Conservation (phyloP, 2,797 vertebrate genomes). For the Danio jaintianensis region DNA sequence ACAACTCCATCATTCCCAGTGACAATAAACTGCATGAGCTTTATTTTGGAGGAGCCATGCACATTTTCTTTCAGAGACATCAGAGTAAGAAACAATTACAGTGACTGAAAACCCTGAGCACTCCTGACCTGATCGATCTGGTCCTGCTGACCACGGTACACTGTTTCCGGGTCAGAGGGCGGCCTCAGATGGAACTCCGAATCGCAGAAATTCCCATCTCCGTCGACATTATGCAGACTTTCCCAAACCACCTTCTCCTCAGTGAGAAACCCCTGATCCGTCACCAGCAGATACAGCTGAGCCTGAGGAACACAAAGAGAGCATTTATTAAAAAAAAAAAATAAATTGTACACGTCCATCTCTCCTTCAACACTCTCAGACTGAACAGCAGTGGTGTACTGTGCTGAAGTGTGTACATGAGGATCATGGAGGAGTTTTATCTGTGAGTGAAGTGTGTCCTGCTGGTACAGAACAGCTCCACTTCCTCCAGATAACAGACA, state of each 20-base stretch:
- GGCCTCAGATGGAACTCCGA: constrained; percentile 94
- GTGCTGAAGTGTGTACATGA: constrained; percentile 25
- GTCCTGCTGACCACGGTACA: constrained; percentile 96
- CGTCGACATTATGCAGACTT: constrained; percentile 97
- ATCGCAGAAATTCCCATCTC: constrained; percentile 97
- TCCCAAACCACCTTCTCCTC: constrained; percentile 99
- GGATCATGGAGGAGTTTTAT: constrained; percentile 48
- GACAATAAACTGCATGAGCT: not conserved
- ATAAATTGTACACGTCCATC: constrained; percentile 4
- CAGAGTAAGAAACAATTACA: not conserved
- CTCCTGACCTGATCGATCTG: constrained; percentile 96
- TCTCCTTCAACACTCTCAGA: constrained; percentile 25
- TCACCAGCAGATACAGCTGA: constrained; percentile 96
- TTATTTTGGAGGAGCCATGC: not conserved
- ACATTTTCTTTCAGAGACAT: not conserved
- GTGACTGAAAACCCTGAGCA: not conserved
- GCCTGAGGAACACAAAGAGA: constrained; percentile 77
- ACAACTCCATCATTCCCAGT: not conserved
- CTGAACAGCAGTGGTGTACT: not conserved
- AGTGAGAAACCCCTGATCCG: constrained; percentile 97
- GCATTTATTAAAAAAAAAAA: constrained; percentile 25
- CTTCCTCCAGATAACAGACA: constrained; percentile 73
- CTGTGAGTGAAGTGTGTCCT: constrained; percentile 48
- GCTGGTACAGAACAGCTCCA: constrained; percentile 50
- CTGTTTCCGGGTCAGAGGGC: constrained; percentile 94